Conservation (phyloP, 2,113 vertebrate species). For the Podarcis muralis region DNA sequence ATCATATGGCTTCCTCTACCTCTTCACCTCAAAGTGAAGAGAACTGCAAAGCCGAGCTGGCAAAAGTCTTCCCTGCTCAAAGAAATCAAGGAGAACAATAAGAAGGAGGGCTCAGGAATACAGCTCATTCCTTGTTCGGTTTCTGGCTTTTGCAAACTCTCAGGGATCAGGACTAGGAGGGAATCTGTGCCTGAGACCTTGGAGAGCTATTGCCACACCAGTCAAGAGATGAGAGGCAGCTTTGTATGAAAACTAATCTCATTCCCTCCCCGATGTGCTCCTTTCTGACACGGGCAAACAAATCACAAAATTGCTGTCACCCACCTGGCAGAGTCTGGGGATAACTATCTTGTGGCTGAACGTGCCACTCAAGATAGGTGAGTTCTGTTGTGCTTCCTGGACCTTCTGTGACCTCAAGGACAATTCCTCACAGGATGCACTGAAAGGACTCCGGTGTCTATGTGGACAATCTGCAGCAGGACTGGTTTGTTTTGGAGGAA, state of each 20-base stretch:
- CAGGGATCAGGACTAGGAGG: neutral
- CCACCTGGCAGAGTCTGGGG: neutral
- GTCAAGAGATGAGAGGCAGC: neutral
- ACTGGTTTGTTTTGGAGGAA: too few species aligned
- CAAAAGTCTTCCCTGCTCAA: neutral
- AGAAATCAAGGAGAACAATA: neutral
- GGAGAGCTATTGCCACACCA: neutral
- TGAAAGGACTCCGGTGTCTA: too few species aligned
- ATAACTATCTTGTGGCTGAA: neutral
- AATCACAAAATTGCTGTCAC: neutral
- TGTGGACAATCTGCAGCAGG: too few species aligned
- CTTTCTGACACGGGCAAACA: neutral
- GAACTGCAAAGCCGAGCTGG: neutral
- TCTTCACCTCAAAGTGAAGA: neutral
- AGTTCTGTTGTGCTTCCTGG: neutral
- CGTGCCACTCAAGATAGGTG: neutral
- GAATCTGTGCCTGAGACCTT: neutral
- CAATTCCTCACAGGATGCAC: too few species aligned
- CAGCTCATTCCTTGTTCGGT: neutral
- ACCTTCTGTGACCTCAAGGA: neutral
- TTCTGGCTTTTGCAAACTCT: neutral
- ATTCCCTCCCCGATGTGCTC: neutral
- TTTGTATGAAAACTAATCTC: neutral
- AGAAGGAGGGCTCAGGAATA: neutral
- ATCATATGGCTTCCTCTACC: neutral